These are phyloP conservation scores for Hephaestus fuliginosus DNA, from an alignment of 2,797 vertebrate genomes.

Conservation along the genomic window DNA sequence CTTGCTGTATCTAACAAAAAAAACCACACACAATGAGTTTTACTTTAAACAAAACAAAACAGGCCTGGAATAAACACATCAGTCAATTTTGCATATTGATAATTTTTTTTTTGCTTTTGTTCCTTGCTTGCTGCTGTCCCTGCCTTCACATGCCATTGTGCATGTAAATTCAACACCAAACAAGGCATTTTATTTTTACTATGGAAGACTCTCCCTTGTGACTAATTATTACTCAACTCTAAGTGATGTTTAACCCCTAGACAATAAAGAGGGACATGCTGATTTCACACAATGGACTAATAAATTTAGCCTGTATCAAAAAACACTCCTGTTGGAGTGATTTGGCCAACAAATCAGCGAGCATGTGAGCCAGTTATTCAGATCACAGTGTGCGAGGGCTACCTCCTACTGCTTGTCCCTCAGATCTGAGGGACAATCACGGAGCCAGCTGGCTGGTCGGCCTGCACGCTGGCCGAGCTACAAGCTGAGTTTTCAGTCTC, in stretches of 20 bases:
- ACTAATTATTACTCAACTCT: conserved; percentile 76
- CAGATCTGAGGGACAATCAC: conserved; percentile 75
- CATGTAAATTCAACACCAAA: conserved; percentile 77
- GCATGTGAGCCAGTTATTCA: conserved; percentile 74
- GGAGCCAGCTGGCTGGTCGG: conserved; percentile 60
- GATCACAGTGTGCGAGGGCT: conserved; percentile 80
- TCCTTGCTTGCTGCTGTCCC: conserved; percentile 64
- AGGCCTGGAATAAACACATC: conserved; percentile 68
- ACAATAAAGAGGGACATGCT: conserved; percentile 74
- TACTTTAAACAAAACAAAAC: conserved; percentile 68
- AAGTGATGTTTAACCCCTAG: conserved; percentile 73
- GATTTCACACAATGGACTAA: conserved; percentile 66
- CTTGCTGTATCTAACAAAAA: conserved; percentile 51
- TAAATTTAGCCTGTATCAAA: conserved; percentile 63
- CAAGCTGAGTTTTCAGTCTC: conserved; percentile 62
- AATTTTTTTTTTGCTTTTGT: conserved; percentile 50
- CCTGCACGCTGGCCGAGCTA: conserved; percentile 47
- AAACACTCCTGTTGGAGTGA: conserved; percentile 67
- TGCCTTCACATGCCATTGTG: conserved; percentile 67
- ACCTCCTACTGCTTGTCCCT: conserved; percentile 76
- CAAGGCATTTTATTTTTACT: conserved; percentile 79
- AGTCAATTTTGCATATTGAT: conserved; percentile 68
- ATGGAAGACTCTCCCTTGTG: conserved; percentile 74
- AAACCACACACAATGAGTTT: conserved; percentile 33
- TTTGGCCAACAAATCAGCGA: conserved; percentile 80